Base-by-base conservation (phyloP, 2,113 vertebrate genomes). In the Oenanthe oenanthe region DNA sequence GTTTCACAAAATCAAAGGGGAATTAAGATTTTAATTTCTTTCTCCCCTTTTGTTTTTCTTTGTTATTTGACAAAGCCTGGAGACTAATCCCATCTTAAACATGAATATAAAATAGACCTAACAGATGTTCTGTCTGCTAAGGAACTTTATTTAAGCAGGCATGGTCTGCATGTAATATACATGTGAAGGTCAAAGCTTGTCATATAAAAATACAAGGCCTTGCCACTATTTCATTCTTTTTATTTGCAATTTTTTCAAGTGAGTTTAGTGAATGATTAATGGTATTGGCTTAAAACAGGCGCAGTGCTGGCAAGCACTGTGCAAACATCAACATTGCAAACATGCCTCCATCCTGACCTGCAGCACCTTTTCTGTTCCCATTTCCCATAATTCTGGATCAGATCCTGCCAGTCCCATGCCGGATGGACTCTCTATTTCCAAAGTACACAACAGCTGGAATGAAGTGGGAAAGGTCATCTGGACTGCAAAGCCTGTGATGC, bases 1-100 rank as follows among this genome's bases (percentile, higher is more conserved):
- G 83, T 92, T 94, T 87, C 77, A 84, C 40, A 65, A 78, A 97
- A 96, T 95, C 81, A 88, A 95, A 93, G 48, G 78, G 83, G 92
- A 94, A 93, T 96, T 91, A 89, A 85, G 47, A 75, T 89, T 96
- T 96, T 92, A 95, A 96, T 97, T 95, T 95, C 68, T 89, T 91
- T 83, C 19, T 89, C 38, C 58, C 43, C n/a, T 89, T 95, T 96
- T 91, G 77, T 95, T 96, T 96, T 94, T 83, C 65, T 91, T 90
- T 86, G 57, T 95, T 95, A 96, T 96, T 97, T 96, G 85, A 90
- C 75, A 94, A 96, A 95, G 84, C 86, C 95, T 94, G 89, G 86
- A 95, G 90, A 90, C 58, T 96, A 97, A 97, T 97, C 95, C 86
- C 75, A 93, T 92, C 57, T 95, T 95, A 94, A 96, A 96, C 81